phyloP scores from a whole-genome alignment of 2,113 vertebrate genomes.

The Octodon degus region DNA sequence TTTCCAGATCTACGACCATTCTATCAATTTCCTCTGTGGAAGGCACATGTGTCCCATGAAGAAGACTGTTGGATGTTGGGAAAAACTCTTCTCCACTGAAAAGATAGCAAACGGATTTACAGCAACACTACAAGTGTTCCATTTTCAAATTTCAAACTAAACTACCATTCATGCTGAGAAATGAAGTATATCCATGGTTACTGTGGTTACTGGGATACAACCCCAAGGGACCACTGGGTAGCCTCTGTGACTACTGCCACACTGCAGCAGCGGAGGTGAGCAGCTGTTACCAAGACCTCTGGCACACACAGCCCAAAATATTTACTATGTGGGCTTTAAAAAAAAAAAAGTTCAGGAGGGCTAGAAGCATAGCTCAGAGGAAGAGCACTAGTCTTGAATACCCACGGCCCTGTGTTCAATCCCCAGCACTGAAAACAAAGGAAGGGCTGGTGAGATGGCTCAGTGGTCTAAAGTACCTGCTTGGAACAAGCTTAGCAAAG shows the following conservation, averaged over 20 bases:
- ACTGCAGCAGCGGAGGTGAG: not conserved
- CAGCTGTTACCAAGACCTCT: not conserved
- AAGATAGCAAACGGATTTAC: not conserved
- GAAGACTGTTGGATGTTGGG: too few relatives aligned
- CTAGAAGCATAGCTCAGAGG: not conserved
- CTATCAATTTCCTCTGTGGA: too few relatives aligned
- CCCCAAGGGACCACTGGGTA: not conserved
- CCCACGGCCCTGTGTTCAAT: not conserved
- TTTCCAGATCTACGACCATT: too few relatives aligned
- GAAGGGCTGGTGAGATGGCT: too few relatives aligned
- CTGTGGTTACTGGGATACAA: not conserved
- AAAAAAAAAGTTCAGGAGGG: not conserved
- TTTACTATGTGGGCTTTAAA: not conserved
- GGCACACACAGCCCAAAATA: not conserved
- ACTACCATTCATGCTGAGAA: not conserved
- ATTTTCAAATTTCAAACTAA: not conserved
- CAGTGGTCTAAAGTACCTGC: too few relatives aligned
- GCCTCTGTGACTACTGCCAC: not conserved
- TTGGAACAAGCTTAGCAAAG: too few relatives aligned
- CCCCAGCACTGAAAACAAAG: not conserved
- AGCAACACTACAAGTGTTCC: not conserved
- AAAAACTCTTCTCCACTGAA: slow-evolving; percentile 78
- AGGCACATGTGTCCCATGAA: too few relatives aligned
- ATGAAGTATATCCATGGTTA: not conserved
- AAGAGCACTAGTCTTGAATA: not conserved